A percentile compares a stretch with the other conserved stretches of the same genome.
These are phyloP conservation scores for Phania funesta DNA, from an alignment of 2,888 invertebrate species.

Conservation along the genomic window DNA sequence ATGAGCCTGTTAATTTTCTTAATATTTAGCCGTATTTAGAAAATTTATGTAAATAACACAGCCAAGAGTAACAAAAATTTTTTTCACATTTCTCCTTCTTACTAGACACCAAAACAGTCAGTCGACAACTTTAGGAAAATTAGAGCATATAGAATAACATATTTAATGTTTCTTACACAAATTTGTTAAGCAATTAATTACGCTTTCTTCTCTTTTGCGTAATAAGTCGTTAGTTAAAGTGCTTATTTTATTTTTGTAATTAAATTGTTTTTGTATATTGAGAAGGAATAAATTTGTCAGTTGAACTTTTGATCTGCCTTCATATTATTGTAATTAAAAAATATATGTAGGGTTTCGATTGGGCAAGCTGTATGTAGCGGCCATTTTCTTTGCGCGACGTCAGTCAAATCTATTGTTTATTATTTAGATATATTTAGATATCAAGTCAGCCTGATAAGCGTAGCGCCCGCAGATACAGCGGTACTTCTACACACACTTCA, in stretches of 20 bases:
- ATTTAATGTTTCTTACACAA: background rate
- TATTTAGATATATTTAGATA: no score
- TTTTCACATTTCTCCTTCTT: background rate
- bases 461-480: no score
- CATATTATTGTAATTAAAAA: background rate
- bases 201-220: background rate
- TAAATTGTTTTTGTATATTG: background rate
- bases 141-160: background rate
- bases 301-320: background rate
- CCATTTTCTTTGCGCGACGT: no score
- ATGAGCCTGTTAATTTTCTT: constrained; percentile 34
- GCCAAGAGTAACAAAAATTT: background rate
- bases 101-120: background rate
- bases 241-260: background rate
- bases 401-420: no score
- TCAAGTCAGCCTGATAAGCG: no score
- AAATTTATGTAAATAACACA: background rate
- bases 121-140: background rate
- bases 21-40: constrained; percentile 15
- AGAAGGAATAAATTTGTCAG: background rate
- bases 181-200: background rate
- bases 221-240: background rate
- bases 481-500: no score
- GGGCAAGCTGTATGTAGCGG: no score
- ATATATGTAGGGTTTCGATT: no score